Evolutionary conservation across 2,888 invertebrate species (phyloP).

Genomic region (Dryobota labecula): DNA sequence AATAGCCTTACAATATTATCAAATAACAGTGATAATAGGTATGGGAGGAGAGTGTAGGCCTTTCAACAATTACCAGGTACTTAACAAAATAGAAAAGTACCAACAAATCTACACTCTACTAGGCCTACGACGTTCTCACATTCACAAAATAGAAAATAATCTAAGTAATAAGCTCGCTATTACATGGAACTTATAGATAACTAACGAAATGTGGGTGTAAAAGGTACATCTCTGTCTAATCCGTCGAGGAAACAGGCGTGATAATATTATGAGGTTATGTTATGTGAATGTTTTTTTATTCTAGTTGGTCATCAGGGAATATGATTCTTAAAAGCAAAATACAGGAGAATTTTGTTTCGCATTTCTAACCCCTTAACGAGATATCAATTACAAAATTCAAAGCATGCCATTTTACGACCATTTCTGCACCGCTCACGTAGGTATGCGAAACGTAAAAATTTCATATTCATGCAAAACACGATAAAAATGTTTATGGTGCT

Average conservation of each 20-base stretch:
- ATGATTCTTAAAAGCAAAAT: neutral
- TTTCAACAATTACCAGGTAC: no score
- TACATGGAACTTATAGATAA: neutral
- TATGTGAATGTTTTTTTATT: neutral
- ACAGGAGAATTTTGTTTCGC: neutral
- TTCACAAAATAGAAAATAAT: no score
- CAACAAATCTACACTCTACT: no score
- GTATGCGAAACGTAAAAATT: constrained; percentile 38
- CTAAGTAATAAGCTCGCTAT: neutral
- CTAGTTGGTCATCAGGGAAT: neutral
- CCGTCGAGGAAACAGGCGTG: neutral
- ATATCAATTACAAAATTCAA: constrained; percentile 12
- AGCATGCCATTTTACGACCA: constrained; percentile 15
- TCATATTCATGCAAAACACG: constrained; percentile 48
- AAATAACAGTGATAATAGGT: no score
- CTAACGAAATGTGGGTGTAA: neutral
- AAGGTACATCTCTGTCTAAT: neutral
- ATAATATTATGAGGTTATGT: neutral
- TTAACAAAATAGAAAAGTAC: no score
- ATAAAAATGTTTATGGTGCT: constrained; percentile 55
- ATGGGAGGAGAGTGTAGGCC: no score
- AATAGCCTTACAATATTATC: no score
- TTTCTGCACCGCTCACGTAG: neutral
- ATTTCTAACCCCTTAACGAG: neutral
- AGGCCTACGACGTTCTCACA: no score